A percentile compares a stretch with the other conserved stretches of the same genome.
These are phyloP conservation scores for Acrocephalus kingi DNA, from an alignment of 2,113 vertebrate genomes.

Conservation along the genomic window DNA sequence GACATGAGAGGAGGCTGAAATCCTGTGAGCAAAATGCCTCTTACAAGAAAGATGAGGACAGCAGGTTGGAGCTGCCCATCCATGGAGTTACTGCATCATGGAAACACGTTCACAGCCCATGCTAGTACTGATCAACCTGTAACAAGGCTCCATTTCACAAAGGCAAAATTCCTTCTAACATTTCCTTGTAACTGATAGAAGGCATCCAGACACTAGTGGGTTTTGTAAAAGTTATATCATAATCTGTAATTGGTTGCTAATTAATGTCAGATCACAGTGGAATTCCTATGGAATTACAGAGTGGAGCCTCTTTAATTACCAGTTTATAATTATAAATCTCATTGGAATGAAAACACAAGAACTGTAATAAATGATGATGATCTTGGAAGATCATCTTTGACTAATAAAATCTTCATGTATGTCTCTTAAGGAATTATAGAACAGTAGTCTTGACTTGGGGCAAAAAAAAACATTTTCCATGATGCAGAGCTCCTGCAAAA, in stretches of 20 bases:
- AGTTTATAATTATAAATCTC: constrained; percentile 72
- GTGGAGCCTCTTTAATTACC: constrained; percentile 65
- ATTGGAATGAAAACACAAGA: constrained; percentile 66
- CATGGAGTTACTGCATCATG: neutral
- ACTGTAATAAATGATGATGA: constrained; percentile 61
- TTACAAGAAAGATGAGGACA: constrained; percentile 14
- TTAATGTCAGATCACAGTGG: constrained; percentile 70
- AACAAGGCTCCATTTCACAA: neutral
- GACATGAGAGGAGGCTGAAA: constrained; percentile 43
- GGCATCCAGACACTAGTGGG: constrained; percentile 29
- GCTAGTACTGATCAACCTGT: neutral
- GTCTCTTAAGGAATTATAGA: constrained; percentile 8
- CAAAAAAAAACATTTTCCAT: neutral
- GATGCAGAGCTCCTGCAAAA: neutral
- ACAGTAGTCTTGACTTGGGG: neutral
- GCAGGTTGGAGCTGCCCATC: neutral
- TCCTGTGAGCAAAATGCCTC: constrained; percentile 38
- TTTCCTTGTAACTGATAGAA: constrained; percentile 26
- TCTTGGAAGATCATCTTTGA: neutral
- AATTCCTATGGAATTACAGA: constrained; percentile 70
- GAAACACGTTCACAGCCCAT: neutral
- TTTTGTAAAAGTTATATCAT: constrained; percentile 40
- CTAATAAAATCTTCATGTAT: constrained; percentile 36
- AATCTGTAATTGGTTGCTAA: constrained; percentile 66
- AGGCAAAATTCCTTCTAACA: neutral